Percentiles rank a stretch among this genome's conserved stretches.
phyloP scores from a whole-genome alignment of 1,140 invertebrate genomes.

The Gonatopus flavifemur region DNA sequence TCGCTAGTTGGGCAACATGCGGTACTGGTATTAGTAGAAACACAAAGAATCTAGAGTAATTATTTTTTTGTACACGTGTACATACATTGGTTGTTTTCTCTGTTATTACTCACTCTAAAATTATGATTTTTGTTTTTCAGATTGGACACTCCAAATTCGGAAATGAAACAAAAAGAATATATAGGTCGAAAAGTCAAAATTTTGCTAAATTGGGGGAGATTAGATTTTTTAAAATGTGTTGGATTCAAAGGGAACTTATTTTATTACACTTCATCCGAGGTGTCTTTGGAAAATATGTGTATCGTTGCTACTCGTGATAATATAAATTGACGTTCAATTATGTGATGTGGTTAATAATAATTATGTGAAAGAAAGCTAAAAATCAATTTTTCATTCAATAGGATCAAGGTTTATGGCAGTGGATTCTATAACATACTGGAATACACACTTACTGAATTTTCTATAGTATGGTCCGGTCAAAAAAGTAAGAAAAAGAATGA shows the following conservation, averaged over 20 bases:
- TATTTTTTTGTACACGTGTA: neutral
- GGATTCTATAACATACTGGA: too few relatives aligned
- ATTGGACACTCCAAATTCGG: neutral
- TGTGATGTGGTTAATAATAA: too few relatives aligned
- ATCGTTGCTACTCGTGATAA: constrained; percentile 63
- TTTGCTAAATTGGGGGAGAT: constrained; percentile 73
- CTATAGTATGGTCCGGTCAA: too few relatives aligned
- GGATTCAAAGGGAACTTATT: constrained; percentile 65
- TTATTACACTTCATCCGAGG: constrained; percentile 65
- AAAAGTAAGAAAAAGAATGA: too few relatives aligned
- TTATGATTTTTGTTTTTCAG: constrained; percentile 13
- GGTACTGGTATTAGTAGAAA: constrained; percentile 56
- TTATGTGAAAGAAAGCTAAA: neutral
- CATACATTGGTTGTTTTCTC: constrained; percentile 14
- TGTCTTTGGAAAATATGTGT: constrained; percentile 79
- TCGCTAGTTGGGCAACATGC: constrained; percentile 85
- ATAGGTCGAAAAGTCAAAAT: constrained; percentile 75
- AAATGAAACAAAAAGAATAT: constrained; percentile 58
- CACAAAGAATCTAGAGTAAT: neutral
- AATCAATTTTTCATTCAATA: constrained; percentile 2
- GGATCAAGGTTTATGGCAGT: too few relatives aligned
- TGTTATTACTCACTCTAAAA: neutral
- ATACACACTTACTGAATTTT: too few relatives aligned
- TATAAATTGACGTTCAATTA: constrained; percentile 10
- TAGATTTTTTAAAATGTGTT: constrained; percentile 63